phyloP scores from a whole-genome alignment of 1,140 invertebrate genomes.

The Anastatus disparis region DNA sequence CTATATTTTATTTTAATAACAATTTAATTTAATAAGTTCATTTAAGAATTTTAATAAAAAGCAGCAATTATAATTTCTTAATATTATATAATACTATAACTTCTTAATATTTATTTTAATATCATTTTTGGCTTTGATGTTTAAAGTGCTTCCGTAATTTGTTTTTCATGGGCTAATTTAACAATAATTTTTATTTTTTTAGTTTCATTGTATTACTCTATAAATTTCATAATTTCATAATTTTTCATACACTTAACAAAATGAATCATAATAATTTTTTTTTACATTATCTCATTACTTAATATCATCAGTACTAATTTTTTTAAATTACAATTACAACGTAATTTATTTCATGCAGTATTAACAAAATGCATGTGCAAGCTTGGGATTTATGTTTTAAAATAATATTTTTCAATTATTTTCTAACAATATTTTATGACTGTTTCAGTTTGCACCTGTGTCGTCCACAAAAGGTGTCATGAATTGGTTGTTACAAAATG shows the following conservation, averaged over 20 bases:
- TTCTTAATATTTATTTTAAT: not conserved
- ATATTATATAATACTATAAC: conserved; percentile 1
- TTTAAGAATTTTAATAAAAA: not conserved
- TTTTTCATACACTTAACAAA: not conserved
- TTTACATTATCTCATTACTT: not conserved
- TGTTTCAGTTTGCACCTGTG: conserved; percentile 93
- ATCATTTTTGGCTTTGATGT: not conserved
- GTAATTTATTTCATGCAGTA: conserved; percentile 21
- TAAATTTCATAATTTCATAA: not conserved
- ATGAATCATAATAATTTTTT: conserved; percentile 14
- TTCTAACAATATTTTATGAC: conserved; percentile 37
- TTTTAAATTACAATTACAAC: conserved; percentile 10
- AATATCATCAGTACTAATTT: not conserved
- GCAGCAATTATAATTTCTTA: too few relatives aligned
- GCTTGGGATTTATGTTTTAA: conserved; percentile 29
- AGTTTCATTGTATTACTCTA: conserved; percentile 18
- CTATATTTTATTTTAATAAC: conserved; percentile 11
- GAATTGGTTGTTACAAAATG: conserved; percentile 93
- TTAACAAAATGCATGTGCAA: conserved; percentile 34
- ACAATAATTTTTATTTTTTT: conserved; percentile 30
- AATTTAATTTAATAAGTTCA: not conserved
- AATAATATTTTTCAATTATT: conserved; percentile 14
- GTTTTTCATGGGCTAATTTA: not conserved
- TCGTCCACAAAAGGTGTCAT: conserved; percentile 98
- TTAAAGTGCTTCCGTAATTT: conserved; percentile 28